A percentile compares a stretch with the other conserved stretches of the same genome.
phyloP scores from a whole-genome alignment of 2,888 invertebrate species.

The Cylindroiulus punctatus region DNA sequence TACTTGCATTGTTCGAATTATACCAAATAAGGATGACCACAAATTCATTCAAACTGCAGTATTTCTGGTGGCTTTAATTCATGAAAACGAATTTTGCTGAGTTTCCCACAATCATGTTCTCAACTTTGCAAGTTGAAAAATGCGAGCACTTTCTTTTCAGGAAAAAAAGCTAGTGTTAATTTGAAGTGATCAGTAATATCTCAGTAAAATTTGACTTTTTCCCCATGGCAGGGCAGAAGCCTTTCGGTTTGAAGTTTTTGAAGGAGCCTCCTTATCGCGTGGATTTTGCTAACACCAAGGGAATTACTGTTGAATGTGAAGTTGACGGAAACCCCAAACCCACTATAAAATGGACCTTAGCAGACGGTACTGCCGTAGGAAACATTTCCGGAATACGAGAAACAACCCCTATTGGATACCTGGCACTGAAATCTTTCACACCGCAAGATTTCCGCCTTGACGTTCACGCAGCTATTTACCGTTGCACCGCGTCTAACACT shows the following conservation, averaged over 20 bases:
- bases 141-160: too few species aligned
- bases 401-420: neutral
- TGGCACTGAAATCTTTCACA: constrained; percentile 27
- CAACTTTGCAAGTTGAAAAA: too few species aligned
- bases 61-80: too few species aligned
- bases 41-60: too few species aligned
- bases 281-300: constrained; percentile 47
- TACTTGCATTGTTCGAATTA: too few species aligned
- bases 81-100: too few species aligned
- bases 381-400: constrained; percentile 46
- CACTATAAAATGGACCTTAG: constrained; percentile 7
- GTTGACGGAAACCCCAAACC: constrained; percentile 38
- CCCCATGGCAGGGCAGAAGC: too few species aligned
- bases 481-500: constrained; percentile 44
- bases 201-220: too few species aligned
- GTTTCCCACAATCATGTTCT: too few species aligned
- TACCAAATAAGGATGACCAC: too few species aligned
- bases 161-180: too few species aligned
- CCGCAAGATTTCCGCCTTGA: constrained; percentile 33
- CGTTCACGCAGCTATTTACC: constrained; percentile 49
- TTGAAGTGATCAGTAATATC: too few species aligned
- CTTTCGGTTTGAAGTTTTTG: neutral
- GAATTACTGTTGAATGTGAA: constrained; percentile 4
- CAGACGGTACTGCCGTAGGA: constrained; percentile 37
- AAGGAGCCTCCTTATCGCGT: constrained; percentile 40